These are phyloP conservation scores for Malurus cyaneus DNA, from an alignment of 2,113 vertebrate species.

Conservation along the genomic window DNA sequence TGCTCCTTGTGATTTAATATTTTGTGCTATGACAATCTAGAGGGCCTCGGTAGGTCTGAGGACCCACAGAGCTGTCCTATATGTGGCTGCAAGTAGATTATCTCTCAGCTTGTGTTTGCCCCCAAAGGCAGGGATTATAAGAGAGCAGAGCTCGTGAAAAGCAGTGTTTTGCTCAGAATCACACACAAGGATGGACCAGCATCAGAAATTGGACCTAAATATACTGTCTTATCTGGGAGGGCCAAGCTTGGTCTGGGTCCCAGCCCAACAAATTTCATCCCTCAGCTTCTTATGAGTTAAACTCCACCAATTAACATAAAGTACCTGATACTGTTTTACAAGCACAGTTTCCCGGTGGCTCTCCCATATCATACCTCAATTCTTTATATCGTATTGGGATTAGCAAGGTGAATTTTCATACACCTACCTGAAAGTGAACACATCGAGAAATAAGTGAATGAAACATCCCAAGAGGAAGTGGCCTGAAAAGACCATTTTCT, in stretches of 20 bases:
- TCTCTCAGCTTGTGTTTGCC: background rate
- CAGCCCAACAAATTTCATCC: background rate
- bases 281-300: background rate
- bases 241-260: background rate
- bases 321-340: background rate
- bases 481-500: background rate
- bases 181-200: background rate
- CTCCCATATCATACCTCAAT: background rate
- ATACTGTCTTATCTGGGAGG: background rate
- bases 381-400: background rate
- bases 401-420: background rate
- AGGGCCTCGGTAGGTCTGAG: background rate
- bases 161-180: background rate
- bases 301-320: background rate
- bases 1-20: background rate
- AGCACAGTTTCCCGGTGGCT: background rate
- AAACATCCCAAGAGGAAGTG: background rate
- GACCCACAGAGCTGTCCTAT: background rate
- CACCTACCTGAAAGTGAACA: background rate
- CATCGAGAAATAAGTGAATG: background rate
- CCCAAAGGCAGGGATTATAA: background rate
- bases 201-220: background rate
- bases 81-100: accelerated
- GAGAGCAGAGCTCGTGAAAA: background rate
- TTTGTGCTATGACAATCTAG: background rate